A percentile compares a stretch with the other conserved stretches of the same genome.
Conservation (phyloP, 2,888 invertebrate species). For the Oligia fasciuncula region DNA sequence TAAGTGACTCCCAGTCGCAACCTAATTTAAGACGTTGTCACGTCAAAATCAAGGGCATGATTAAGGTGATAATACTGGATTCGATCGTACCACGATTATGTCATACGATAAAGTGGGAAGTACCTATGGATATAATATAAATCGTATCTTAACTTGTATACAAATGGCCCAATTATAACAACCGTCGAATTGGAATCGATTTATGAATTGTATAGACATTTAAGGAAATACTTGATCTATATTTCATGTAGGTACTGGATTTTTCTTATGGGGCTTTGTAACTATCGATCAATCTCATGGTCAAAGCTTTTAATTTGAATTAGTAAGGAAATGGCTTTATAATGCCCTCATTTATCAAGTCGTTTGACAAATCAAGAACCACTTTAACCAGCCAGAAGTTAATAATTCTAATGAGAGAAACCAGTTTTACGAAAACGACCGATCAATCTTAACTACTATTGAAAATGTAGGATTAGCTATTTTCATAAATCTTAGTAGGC, state of each 20-base stretch:
- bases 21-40: no score
- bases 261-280: conserved; percentile 27
- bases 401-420: background rate
- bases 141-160: conserved; percentile 60
- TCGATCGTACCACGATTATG: conserved; percentile 13
- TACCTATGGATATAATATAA: conserved; percentile 8
- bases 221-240: conserved; percentile 55
- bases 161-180: conserved; percentile 66
- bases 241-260: conserved; percentile 39
- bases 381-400: background rate
- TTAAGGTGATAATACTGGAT: conserved; percentile 16
- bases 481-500: background rate
- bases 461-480: no score
- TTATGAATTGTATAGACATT: conserved; percentile 38
- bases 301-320: conserved; percentile 16
- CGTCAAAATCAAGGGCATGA: conserved; percentile 50
- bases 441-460: background rate
- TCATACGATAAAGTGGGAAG: conserved; percentile 29
- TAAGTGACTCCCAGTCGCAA: no score
- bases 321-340: conserved; percentile 32
- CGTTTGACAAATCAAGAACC: background rate
- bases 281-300: conserved; percentile 24
- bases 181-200: conserved; percentile 59
- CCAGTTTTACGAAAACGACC: background rate
- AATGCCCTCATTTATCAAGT: conserved; percentile 14